Conservation (phyloP, 1,140 invertebrate genomes). For the Wasmannia auropunctata region DNA sequence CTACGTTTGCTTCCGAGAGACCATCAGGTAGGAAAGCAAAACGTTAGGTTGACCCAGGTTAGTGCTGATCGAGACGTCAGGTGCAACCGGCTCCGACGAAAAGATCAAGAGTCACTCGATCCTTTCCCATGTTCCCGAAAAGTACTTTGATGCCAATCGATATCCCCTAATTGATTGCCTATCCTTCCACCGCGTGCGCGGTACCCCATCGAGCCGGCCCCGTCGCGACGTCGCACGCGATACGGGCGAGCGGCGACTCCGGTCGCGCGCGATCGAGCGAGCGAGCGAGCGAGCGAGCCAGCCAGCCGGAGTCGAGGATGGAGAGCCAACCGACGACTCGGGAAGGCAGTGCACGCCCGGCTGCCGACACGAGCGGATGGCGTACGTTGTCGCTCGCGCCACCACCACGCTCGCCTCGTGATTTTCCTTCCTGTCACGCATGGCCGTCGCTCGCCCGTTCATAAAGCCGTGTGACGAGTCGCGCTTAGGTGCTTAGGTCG, state of each 20-base stretch:
- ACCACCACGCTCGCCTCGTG: constrained; percentile 69
- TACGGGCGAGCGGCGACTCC: constrained; percentile 55
- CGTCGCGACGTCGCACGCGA: constrained; percentile 34
- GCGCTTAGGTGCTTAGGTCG: constrained; percentile 52
- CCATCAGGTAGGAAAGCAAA: neutral
- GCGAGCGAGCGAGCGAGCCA: constrained; percentile 28
- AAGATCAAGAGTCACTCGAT: neutral
- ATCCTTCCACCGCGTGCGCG: neutral
- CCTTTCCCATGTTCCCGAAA: neutral
- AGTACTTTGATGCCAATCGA: neutral
- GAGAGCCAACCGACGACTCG: constrained; percentile 67
- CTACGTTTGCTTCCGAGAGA: no score
- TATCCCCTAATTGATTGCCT: neutral
- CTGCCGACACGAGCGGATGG: constrained; percentile 84
- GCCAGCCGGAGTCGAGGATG: constrained; percentile 67
- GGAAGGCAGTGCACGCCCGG: constrained; percentile 84
- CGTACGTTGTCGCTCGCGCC: constrained; percentile 75
- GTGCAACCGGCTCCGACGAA: neutral
- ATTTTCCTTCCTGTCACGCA: constrained; percentile 71
- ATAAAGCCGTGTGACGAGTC: constrained; percentile 66
- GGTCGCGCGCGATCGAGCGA: constrained; percentile 34
- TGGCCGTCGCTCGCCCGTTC: constrained; percentile 56
- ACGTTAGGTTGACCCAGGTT: neutral
- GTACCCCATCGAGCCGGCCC: neutral
- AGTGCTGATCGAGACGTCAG: neutral